Conservation (phyloP, 2,797 vertebrate species). For the Epinephelus coioides region DNA sequence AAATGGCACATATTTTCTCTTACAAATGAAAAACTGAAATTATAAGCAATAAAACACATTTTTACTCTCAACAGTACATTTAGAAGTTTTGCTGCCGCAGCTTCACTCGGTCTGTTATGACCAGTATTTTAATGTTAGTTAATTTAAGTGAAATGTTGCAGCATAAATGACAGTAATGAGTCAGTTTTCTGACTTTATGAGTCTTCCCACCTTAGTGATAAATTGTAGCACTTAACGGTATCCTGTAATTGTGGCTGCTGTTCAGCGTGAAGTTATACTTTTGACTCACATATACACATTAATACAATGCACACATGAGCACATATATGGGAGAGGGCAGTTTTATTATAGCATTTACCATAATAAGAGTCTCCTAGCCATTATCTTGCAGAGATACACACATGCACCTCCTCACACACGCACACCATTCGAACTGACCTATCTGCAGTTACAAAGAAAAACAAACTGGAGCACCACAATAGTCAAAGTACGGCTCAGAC, state of each 20-base stretch:
- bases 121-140: neutral
- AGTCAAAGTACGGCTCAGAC: constrained; percentile 12
- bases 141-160: neutral
- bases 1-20: neutral
- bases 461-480: constrained; percentile 29
- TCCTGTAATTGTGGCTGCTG: neutral
- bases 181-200: neutral
- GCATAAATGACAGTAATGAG: neutral
- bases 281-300: neutral
- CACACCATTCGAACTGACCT: constrained; percentile 13
- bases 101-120: neutral
- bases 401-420: neutral
- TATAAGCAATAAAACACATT: neutral
- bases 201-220: neutral
- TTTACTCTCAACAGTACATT: neutral
- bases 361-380: neutral
- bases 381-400: neutral
- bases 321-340: neutral
- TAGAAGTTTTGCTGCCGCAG: neutral
- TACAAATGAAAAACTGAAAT: neutral
- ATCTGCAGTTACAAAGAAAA: constrained; percentile 6
- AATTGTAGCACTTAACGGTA: neutral
- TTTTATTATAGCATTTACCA: neutral
- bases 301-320: neutral
- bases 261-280: neutral